Evolutionary conservation across 2,888 invertebrate species (phyloP).

Genomic region (Tridacna gigas): DNA sequence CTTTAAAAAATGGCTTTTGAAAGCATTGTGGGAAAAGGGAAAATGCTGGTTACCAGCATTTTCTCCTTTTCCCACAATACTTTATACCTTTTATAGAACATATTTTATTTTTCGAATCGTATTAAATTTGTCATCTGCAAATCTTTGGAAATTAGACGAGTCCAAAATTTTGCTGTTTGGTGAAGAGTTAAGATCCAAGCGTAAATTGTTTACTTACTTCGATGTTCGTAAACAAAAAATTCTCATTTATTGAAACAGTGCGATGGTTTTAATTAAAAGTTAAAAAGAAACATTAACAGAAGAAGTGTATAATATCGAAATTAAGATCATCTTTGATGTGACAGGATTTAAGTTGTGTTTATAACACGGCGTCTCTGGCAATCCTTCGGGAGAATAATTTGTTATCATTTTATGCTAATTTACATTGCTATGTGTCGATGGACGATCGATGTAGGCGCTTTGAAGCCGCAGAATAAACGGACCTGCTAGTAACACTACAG

Average conservation of each 20-base stretch:
- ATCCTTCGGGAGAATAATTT: conserved; percentile 51
- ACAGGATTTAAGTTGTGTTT: conserved; percentile 45
- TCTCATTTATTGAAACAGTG: not conserved
- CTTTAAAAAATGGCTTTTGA: too few relatives aligned
- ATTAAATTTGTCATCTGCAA: too few relatives aligned
- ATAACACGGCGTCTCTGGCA: conserved; percentile 36
- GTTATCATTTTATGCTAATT: conserved; percentile 63
- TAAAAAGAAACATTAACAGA: conserved; percentile 8
- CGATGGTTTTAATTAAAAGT: conserved; percentile 14
- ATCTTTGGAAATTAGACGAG: too few relatives aligned
- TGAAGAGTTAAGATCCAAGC: too few relatives aligned
- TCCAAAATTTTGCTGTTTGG: too few relatives aligned
- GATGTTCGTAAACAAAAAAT: too few relatives aligned
- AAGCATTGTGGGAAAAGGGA: too few relatives aligned
- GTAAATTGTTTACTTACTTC: too few relatives aligned
- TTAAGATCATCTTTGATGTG: conserved; percentile 8
- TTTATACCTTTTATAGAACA: too few relatives aligned
- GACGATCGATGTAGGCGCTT: conserved; percentile 47
- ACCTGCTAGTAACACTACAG: conserved; percentile 1
- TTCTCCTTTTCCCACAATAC: too few relatives aligned
- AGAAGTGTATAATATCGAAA: conserved; percentile 7
- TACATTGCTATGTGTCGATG: conserved; percentile 43
- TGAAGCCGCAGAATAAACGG: conserved; percentile 39
- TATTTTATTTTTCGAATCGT: too few relatives aligned
- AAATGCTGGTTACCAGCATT: too few relatives aligned